These are phyloP conservation scores for Catocala nupta DNA, from an alignment of 2,888 invertebrate species.

Conservation along the genomic window DNA sequence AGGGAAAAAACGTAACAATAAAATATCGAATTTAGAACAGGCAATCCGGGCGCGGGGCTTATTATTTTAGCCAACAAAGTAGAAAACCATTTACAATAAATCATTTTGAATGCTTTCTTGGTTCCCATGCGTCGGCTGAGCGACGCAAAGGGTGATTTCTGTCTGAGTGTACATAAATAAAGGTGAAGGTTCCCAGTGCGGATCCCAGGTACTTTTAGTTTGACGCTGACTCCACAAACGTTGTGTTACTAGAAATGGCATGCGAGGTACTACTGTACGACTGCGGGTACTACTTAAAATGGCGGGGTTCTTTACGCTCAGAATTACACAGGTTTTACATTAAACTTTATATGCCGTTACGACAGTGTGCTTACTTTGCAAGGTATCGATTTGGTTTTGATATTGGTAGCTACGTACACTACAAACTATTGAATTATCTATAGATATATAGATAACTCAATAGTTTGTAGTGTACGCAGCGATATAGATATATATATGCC, in stretches of 20 bases:
- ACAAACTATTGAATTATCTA: no score
- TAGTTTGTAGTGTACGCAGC: no score
- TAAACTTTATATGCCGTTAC: not conserved
- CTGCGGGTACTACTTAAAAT: slow-evolving; percentile 15
- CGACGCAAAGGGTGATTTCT: slow-evolving; percentile 87
- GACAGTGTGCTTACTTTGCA: not conserved
- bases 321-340: not conserved
- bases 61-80: slow-evolving; percentile 88
- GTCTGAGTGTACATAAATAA: slow-evolving; percentile 86
- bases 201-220: slow-evolving; percentile 81
- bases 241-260: slow-evolving; percentile 51
- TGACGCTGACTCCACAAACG: slow-evolving; percentile 57
- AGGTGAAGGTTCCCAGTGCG: slow-evolving; percentile 81
- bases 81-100: slow-evolving; percentile 88
- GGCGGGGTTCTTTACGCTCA: slow-evolving; percentile 14
- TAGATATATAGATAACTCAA: no score
- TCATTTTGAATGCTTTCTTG: slow-evolving; percentile 87
- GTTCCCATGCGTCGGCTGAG: slow-evolving; percentile 83
- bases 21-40: slow-evolving; percentile 84
- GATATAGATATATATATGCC: no score
- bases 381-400: not conserved
- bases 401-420: no score
- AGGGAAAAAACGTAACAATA: slow-evolving; percentile 76
- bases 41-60: slow-evolving; percentile 76
- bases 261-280: slow-evolving; percentile 1